Base-by-base conservation (phyloP, 1,140 invertebrate genomes). In the Aphis craccivora region DNA sequence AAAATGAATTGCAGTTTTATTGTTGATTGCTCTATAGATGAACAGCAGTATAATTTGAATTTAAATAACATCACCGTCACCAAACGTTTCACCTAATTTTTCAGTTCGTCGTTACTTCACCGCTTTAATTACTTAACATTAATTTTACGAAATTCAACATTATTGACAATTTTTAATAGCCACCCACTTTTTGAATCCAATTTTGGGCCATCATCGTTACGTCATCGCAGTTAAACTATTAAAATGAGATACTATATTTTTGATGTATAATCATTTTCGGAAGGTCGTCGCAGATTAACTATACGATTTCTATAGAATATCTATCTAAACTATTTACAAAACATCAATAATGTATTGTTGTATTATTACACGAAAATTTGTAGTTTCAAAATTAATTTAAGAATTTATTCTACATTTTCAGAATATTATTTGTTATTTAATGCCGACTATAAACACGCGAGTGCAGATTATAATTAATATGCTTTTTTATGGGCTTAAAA, bases 151-250 rank as follows among this genome's bases (percentile, higher is more conserved):
- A n/a, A 18, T n/a, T 76, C 14, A 76, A 76, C 11, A 35, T 14
- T 76, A 76, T n/a, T 14, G 14, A 51, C 48, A 51, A 48, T 51
- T 51, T 51, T 51, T 51, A 14, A 51, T 51, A 51, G 48, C 11
- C 18, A 14, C 14, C 48, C 3, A 76, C 0, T 14, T n/a, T n/a
- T 14, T 67, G 60, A 67, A n/a, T n/a, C 2, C 5, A n/a, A 14
- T 18, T 0, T n/a, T n/a, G 1, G 0, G 1, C 60, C n/a, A n/a
- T 67, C n/a, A n/a, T 67, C 30, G 4, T 4, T 0, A 18, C 14
- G 60, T 67, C 30, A n/a, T n/a, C 30, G n/a, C 60, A 18, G 60
- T 76, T 76, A n/a, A n/a, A 76, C 18, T n/a, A 76, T 35, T 76
- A 18, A 18, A n/a, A 67, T n/a, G 0, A 18, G 18, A 76, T n/a